phyloP scores from a whole-genome alignment of 2,797 vertebrate genomes.

The Lerista edwardsae region DNA sequence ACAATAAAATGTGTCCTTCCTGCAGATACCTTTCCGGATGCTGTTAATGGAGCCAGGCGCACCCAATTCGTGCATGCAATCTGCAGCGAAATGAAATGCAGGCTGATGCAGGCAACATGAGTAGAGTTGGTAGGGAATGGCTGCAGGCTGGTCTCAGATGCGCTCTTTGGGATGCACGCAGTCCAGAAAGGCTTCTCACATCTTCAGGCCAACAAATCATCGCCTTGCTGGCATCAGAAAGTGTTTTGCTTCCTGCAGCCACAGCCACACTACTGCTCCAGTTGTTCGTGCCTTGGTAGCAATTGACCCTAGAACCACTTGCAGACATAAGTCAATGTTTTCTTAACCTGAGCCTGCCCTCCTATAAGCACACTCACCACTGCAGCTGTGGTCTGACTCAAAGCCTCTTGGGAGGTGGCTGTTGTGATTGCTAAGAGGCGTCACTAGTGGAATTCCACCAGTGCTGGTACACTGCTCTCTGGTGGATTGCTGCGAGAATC shows the following conservation, averaged over 20 bases:
- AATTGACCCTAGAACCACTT: slow-evolving; percentile 51
- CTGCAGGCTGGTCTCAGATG: neutral
- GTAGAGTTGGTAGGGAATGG: accelerated
- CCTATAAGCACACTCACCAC: neutral
- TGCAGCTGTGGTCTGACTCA: slow-evolving; percentile 47
- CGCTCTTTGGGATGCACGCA: neutral
- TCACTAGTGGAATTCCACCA: neutral
- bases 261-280: slow-evolving; percentile 28
- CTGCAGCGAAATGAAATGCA: neutral
- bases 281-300: slow-evolving; percentile 50
- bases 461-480: slow-evolving; percentile 35
- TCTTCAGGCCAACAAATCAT: slow-evolving; percentile 6
- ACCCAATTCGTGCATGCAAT: neutral
- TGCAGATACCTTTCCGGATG: neutral
- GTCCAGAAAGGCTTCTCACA: neutral
- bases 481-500: slow-evolving; percentile 34
- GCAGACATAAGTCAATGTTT: slow-evolving; percentile 57
- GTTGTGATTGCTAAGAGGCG: neutral
- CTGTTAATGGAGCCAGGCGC: neutral
- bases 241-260: slow-evolving; percentile 26
- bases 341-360: slow-evolving; percentile 59
- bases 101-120: accelerated
- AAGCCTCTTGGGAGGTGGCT: slow-evolving; percentile 27
- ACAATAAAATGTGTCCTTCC: too few species aligned
- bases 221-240: neutral